phyloP scores from a whole-genome alignment of 2,797 vertebrate genomes.

The Octomys mimax region DNA sequence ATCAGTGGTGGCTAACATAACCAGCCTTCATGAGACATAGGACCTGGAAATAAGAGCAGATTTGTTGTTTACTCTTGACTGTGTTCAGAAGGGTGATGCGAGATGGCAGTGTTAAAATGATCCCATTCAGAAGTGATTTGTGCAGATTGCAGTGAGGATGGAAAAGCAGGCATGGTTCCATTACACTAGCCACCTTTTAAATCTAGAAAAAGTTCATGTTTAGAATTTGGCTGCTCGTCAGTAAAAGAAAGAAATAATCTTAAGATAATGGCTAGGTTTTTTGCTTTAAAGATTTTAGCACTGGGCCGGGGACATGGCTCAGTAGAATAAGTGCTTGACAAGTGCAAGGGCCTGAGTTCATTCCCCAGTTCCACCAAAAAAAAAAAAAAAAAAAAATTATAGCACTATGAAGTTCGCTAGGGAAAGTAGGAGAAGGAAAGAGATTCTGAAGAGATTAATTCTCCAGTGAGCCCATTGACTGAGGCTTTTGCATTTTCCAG shows the following conservation, averaged over 20 bases:
- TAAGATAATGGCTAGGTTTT: background rate
- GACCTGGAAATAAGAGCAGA: background rate
- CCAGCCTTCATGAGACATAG: background rate
- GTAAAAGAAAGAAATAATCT: background rate
- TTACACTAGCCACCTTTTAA: background rate
- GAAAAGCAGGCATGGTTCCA: background rate
- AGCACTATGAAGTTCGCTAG: background rate
- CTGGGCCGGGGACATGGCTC: too few relatives aligned
- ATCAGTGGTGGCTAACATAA: too few relatives aligned
- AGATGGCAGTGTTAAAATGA: background rate
- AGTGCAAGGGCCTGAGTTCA: too few relatives aligned
- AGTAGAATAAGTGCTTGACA: too few relatives aligned
- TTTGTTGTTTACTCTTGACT: background rate
- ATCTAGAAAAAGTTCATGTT: background rate
- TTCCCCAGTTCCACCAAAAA: too few relatives aligned
- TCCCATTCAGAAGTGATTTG: background rate
- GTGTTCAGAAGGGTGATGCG: background rate
- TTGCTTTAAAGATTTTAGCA: background rate
- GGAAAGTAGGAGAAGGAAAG: background rate
- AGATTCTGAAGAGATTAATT: background rate
- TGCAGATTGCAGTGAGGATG: background rate
- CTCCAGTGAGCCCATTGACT: background rate
- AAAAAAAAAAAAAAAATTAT: background rate
- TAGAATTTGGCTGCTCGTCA: background rate
- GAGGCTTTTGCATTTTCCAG: background rate